Base-by-base conservation (phyloP, 2,797 vertebrate genomes). In the Sciurus vulgaris region DNA sequence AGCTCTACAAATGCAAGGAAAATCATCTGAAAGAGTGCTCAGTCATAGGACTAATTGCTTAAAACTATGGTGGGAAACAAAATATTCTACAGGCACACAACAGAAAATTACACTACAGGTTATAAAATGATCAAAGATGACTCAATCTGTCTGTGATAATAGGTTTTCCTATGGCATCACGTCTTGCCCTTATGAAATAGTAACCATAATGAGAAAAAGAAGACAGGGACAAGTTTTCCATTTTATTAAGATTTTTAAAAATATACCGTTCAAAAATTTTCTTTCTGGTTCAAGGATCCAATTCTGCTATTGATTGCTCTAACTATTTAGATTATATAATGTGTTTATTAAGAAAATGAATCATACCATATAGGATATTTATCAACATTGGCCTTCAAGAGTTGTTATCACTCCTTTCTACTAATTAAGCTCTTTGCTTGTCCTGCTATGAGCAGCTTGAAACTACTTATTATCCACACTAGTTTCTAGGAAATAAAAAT, bases 261-360 rank as follows among this genome's bases (percentile, higher is more conserved):
- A 49, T 49, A 49, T 12, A 51, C 17, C 24, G 1, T 77, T 35
- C 51, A 5, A 76, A 61, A 24, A 33, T 56, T 63, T 61, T 17
- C 22, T 86, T 73, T 44, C 41, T 47, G 49, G 0, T 47, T 91
- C 14, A 73, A 41, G 3, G 5, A 74, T 86, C 17, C 15, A 65
- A 5, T 83, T 93, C 9, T 76, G 18, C 33, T 85, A 33, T 35
- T 56, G 4, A 63, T 28, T 61, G 3, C 3, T 41, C 59, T 73
- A 51, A 54, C n/a, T 67, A 7, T 69, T 76, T 89, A 63, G 15
- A 78, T 72, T 65, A 56, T 44, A 56, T 74, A 33, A 26, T 70
- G 28, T 0, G 54, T 82, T 92, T 94, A 17, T 77, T 56, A 67
- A 81, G 4, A 86, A 89, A 83, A 78, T 10, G 70, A 49, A 86